Percentiles rank a stretch among this genome's conserved stretches.
phyloP scores from a whole-genome alignment of 2,888 invertebrate species.

The Patella pellucida region DNA sequence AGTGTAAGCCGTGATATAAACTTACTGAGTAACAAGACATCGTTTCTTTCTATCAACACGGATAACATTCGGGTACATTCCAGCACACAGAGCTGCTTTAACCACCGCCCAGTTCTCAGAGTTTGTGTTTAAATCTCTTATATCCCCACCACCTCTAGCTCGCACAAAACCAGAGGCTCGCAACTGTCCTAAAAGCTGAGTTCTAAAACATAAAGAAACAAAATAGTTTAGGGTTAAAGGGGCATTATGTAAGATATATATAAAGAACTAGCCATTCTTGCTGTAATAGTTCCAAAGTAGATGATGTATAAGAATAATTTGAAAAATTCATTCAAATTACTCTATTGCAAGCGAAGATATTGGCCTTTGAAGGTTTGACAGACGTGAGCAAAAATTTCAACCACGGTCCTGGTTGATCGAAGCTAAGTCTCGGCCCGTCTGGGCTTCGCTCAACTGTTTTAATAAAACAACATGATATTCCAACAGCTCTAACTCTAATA shows the following conservation, averaged over 20 bases:
- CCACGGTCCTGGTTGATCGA: too few species aligned
- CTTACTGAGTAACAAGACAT: constrained; percentile 78
- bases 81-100: constrained; percentile 89
- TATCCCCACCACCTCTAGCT: constrained; percentile 75
- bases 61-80: constrained; percentile 90
- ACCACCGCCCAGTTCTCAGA: constrained; percentile 91
- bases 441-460: too few species aligned
- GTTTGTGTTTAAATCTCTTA: constrained; percentile 85
- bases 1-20: neutral
- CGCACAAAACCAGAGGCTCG: constrained; percentile 80
- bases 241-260: too few species aligned
- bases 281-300: too few species aligned
- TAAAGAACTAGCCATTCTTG: too few species aligned
- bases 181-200: constrained; percentile 86
- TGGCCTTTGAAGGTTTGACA: too few species aligned
- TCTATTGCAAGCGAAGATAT: too few species aligned
- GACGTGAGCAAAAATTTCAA: too few species aligned
- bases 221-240: neutral
- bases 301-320: too few species aligned
- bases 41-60: constrained; percentile 79
- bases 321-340: too few species aligned
- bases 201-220: constrained; percentile 51
- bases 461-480: neutral
- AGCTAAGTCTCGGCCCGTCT: too few species aligned
- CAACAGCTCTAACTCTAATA: too few species aligned